A percentile compares a stretch with the other conserved stretches of the same genome.
phyloP scores from a whole-genome alignment of 2,113 vertebrate genomes.

The Eubucco bourcierii region DNA sequence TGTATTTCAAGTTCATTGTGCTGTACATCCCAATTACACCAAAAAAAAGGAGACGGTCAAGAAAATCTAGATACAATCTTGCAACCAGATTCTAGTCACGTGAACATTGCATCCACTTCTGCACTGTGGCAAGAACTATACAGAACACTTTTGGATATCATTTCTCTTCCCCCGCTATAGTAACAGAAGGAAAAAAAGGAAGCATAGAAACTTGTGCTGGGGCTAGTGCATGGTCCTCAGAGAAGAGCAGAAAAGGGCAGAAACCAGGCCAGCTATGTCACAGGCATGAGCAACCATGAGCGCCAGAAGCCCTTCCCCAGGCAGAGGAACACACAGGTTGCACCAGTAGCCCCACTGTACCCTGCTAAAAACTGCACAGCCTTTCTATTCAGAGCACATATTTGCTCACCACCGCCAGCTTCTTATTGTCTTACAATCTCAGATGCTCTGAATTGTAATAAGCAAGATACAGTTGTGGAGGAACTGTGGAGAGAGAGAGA shows the following conservation, averaged over 20 bases:
- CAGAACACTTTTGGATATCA: not conserved
- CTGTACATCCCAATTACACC: not conserved
- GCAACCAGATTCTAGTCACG: not conserved
- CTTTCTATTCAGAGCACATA: not conserved
- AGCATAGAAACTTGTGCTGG: not conserved
- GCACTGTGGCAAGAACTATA: not conserved
- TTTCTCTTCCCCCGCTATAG: not conserved
- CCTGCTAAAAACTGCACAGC: not conserved
- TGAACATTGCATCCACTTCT: not conserved
- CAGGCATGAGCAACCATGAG: not conserved
- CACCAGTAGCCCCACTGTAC: not conserved
- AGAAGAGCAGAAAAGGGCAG: not conserved
- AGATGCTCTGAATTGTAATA: no score
- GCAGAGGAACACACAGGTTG: accelerated
- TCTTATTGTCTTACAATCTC: not conserved
- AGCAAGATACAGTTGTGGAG: no score
- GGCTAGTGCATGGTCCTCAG: accelerated
- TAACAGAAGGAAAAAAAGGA: not conserved
- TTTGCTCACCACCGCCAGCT: not conserved
- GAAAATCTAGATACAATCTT: not conserved
- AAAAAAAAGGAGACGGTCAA: not conserved
- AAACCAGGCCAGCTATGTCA: not conserved
- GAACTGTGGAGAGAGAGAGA: no score
- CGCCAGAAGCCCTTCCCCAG: not conserved
- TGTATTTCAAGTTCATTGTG: not conserved